Evolutionary conservation across 1,140 invertebrate genomes (phyloP).

Genomic region (Drosophila gunungcola): DNA sequence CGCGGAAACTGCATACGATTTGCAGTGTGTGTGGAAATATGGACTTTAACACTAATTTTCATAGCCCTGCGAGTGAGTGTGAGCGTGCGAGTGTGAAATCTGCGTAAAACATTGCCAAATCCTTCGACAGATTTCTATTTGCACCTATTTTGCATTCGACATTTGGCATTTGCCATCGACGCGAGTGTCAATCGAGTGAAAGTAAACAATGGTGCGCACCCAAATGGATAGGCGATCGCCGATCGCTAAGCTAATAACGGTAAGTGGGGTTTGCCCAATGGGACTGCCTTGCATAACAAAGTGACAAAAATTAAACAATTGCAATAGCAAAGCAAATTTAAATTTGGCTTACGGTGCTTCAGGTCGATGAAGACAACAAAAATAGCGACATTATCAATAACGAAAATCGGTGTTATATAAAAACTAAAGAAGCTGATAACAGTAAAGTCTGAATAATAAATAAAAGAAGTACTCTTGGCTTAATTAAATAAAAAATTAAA

Average conservation of each 20-base stretch:
- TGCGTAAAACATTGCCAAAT: constrained; percentile 46
- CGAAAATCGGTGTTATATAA: neutral
- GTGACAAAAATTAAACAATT: constrained; percentile 29
- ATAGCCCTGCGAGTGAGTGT: constrained; percentile 30
- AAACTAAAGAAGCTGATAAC: neutral
- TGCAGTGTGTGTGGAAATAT: constrained; percentile 49
- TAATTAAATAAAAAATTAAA: too few species aligned
- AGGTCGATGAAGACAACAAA: too few species aligned
- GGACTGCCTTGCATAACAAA: constrained; percentile 26
- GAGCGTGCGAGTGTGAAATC: constrained; percentile 26
- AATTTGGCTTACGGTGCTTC: neutral
- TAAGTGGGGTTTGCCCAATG: constrained; percentile 39
- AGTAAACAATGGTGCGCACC: constrained; percentile 66
- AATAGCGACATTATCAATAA: too few species aligned
- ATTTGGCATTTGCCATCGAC: constrained; percentile 28
- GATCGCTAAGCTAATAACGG: constrained; percentile 64
- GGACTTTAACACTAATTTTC: constrained; percentile 41
- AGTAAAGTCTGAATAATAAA: too few species aligned
- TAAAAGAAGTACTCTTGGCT: too few species aligned
- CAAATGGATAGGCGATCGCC: constrained; percentile 62
- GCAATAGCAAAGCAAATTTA: constrained; percentile 5
- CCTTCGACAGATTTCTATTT: constrained; percentile 53
- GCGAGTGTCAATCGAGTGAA: constrained; percentile 62
- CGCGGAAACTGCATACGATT: constrained; percentile 38
- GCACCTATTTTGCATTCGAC: constrained; percentile 45